Conservation (phyloP, 1,140 invertebrate species). For the Brachionus sp. region DNA sequence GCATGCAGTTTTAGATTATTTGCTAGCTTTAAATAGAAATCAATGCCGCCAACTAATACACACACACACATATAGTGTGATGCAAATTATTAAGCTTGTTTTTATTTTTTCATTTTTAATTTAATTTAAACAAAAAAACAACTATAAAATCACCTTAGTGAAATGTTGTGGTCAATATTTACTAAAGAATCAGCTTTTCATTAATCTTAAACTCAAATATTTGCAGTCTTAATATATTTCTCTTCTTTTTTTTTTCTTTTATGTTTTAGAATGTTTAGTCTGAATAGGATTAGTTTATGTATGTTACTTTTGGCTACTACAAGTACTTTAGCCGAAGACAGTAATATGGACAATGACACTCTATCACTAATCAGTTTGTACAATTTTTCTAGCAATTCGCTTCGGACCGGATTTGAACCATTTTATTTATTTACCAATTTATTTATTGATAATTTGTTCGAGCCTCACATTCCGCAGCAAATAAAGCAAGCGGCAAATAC, state of each 20-base stretch:
- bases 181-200: background rate
- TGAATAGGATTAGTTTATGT: background rate
- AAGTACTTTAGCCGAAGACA: background rate
- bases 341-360: background rate
- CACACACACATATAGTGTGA: background rate
- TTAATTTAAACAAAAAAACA: background rate
- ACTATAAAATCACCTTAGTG: background rate
- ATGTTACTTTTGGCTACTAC: background rate
- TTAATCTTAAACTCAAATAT: conserved; percentile 12
- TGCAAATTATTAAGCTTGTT: conserved; percentile 3
- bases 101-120: background rate
- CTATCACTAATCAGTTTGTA: background rate
- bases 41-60: background rate
- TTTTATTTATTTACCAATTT: conserved; percentile 31
- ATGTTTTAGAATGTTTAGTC: conserved; percentile 30
- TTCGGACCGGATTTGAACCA: conserved; percentile 17
- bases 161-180: conserved; percentile 23
- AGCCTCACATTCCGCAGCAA: background rate
- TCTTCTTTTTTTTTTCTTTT: background rate
- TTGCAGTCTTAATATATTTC: background rate
- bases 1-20: background rate
- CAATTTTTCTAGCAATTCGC: background rate
- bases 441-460: conserved; percentile 30
- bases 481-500: background rate
- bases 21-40: background rate